Conservation (phyloP, 1,140 invertebrate genomes). For the Microplitis mediator region DNA sequence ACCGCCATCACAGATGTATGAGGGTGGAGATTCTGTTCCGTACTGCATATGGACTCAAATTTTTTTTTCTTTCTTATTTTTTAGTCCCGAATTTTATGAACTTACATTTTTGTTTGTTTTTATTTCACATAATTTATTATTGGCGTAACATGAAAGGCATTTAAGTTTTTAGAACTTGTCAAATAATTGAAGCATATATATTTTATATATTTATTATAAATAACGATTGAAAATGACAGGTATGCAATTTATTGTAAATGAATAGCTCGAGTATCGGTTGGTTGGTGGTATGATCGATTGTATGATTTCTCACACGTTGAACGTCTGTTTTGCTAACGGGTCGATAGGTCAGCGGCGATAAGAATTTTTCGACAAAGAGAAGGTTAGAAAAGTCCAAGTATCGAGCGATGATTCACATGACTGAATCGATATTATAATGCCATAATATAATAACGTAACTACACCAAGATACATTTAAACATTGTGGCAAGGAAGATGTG, state of each 20-base stretch:
- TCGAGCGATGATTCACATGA: slow-evolving; percentile 9
- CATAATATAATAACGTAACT: background rate
- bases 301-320: slow-evolving; percentile 23
- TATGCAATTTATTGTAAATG: background rate
- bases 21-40: slow-evolving; percentile 46
- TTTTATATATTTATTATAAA: background rate
- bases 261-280: background rate
- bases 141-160: background rate
- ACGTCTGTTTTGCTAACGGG: slow-evolving; percentile 12
- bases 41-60: background rate
- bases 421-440: slow-evolving; percentile 5
- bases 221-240: slow-evolving; percentile 6
- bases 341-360: slow-evolving; percentile 26
- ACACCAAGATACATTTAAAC: background rate
- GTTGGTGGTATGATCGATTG: slow-evolving; percentile 2
- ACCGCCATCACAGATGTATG: slow-evolving; percentile 48
- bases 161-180: background rate
- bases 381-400: slow-evolving; percentile 2
- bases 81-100: background rate
- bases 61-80: background rate
- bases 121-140: background rate
- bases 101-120: background rate
- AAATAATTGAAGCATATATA: background rate
- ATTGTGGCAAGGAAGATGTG: background rate
- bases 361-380: slow-evolving; percentile 10